Evolutionary conservation across 1,140 invertebrate genomes (phyloP), one percentile per base, ranked within the genome.

Genomic region (Drosophila yakuba): DNA sequence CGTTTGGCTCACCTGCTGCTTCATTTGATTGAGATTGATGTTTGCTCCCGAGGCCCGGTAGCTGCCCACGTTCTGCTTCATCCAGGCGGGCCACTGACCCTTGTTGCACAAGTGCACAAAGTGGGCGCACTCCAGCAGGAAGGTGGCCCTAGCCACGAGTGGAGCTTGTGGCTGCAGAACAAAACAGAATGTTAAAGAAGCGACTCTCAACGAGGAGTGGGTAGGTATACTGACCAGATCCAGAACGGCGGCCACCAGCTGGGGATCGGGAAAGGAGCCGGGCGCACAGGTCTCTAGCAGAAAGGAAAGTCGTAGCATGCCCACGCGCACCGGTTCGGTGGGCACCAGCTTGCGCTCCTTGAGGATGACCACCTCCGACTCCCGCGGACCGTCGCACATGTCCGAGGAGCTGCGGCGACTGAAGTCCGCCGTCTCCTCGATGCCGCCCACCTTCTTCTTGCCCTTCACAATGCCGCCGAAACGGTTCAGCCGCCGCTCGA

Each of bases 101-200:
- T 97, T 97, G 91, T 99, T 99, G 92, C 99, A 99, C 60, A 96
- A 96, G 91, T 99, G 98, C 0, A 99, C 98, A 86, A 99, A 97
- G 92, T 99, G 96, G 4, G 98, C 96, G 93, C 98, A 99, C 93
- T 99, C 99, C 38, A 99, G 93, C 32, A 99, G 92, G 38, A 99
- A 94, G 1, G 97, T 95, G 14, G 99, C 98, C 89, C 98, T 93
- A 0, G 97, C 95, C 0, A 99, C 96, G 1, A 99, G 96, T 4
- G 98, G 98, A 23, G 98, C 97, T 93, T 98, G 95, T 1, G 97
- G 98, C 97, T 99, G 92, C 57, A 11, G 7, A 20, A 44, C 12
- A 32, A 1, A 14, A 15, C 38, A 12, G 38, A 14, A 12, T 6
- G 28, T 1, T 8, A 20, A 32, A 0, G 7, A 32, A 32, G 32